Base-by-base conservation (phyloP, 92 coral and sea anemone species). In the Palythoa caribaeorum region DNA sequence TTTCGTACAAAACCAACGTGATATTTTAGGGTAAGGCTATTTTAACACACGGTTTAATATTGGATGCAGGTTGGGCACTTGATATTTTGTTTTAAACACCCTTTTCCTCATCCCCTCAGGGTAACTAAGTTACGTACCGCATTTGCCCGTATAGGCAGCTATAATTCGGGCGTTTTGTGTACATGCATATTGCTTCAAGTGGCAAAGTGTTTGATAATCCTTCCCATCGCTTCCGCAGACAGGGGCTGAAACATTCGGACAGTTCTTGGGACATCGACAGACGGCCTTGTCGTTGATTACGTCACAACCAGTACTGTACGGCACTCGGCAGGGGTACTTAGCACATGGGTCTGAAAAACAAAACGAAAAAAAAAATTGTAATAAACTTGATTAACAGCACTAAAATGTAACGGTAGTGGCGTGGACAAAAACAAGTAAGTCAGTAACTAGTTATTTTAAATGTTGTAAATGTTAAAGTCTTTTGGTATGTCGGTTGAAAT, bases 161-260 rank as follows among this genome's bases (percentile, higher is more conserved):
- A 2, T 35, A 3, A 75, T 75, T 2, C 37, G 57, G 16, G 1
- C 6, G 79, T 28, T 20, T 17, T 48, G 54, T 10, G 47, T 75
- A 75, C 79, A 75, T 44, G 79, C 79, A 48, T 47, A 9, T 50
- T 75, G 79, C 19, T 6, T 75, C 79, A 75, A 16, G 15, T 75
- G 79, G 16, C 79, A 75, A 4, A 75, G 57, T 19, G 79, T 44
- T 19, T 75, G 60, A 38, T 75, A 75, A 3, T 75, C 60, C 1
- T 75, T 75, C 14, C 59, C 79, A 48, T 75, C 79, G 54, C 60
- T 44, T 75, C 38, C 79, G 47, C 79, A 75, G 15, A 75, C 79
- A n/a, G 79, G 79, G 28, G 4, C 28, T 75, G 79, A 37, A 17
- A 17, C 13, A 3, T 3, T 9, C 19, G 79, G 79, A 75, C 79